Conservation (phyloP, 1,140 invertebrate species). For the Cydia splendana region DNA sequence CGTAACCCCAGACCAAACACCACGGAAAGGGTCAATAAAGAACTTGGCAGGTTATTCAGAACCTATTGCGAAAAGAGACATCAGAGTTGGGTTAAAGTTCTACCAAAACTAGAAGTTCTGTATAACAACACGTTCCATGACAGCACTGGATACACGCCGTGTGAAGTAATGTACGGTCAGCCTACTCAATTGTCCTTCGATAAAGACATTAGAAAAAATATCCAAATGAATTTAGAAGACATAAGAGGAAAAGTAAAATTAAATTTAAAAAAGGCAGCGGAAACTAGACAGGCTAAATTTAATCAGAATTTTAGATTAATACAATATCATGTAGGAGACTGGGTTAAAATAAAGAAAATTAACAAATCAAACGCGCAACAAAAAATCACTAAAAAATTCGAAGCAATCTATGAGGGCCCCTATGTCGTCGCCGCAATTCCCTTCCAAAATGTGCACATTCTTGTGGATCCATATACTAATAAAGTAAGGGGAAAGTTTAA, state of each 20-base stretch:
- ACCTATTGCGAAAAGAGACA: slow-evolving; percentile 46
- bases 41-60: slow-evolving; percentile 40
- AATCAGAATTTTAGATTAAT: slow-evolving; percentile 38
- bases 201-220: neutral
- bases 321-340: slow-evolving; percentile 36
- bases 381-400: slow-evolving; percentile 44
- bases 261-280: slow-evolving; percentile 34
- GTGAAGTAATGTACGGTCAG: slow-evolving; percentile 56
- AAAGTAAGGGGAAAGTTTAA: no score
- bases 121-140: slow-evolving; percentile 48
- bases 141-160: slow-evolving; percentile 53
- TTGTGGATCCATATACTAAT: no score
- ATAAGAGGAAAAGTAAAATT: slow-evolving; percentile 26
- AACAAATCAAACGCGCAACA: slow-evolving; percentile 39
- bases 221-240: neutral
- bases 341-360: slow-evolving; percentile 40
- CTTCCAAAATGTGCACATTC: slow-evolving; percentile 32
- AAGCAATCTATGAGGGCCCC: slow-evolving; percentile 38
- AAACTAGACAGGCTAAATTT: neutral
- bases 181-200: slow-evolving; percentile 27
- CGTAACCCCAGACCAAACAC: no score
- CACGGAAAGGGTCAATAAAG: no score
- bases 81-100: slow-evolving; percentile 38
- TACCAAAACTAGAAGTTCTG: slow-evolving; percentile 45
- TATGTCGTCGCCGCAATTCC: slow-evolving; percentile 37